A percentile compares a stretch with the other conserved stretches of the same genome.
phyloP scores from a whole-genome alignment of 2,113 vertebrate genomes.

The Chlamydotis undulata region DNA sequence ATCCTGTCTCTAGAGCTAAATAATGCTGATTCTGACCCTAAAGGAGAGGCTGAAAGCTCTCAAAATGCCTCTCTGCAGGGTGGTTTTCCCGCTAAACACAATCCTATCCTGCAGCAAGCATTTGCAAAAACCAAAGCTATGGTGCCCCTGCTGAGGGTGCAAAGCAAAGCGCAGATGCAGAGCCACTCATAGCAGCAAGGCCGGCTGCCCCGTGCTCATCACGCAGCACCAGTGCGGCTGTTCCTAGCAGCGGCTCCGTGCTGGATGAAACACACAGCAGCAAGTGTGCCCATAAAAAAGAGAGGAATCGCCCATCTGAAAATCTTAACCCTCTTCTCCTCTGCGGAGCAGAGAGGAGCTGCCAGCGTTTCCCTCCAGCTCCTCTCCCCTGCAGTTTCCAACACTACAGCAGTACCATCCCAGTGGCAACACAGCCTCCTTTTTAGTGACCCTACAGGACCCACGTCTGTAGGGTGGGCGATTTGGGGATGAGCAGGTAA shows the following conservation, averaged over 20 bases:
- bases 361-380: background rate
- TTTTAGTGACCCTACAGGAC: background rate
- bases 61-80: background rate
- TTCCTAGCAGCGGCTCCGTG: rapidly evolving
- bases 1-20: background rate
- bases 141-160: background rate
- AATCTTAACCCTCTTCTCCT: background rate
- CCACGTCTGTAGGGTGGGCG: rapidly evolving
- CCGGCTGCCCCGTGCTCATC: background rate
- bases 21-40: background rate
- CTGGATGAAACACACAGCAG: background rate
- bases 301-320: background rate
- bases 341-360: background rate
- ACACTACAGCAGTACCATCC: background rate
- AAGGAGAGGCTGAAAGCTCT: background rate
- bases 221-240: rapidly evolving
- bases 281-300: background rate
- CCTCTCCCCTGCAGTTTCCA: background rate
- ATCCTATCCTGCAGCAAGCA: background rate
- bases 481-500: background rate
- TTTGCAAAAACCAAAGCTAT: background rate
- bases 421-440: background rate
- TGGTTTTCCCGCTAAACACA: background rate
- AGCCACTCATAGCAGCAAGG: background rate
- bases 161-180: background rate